phyloP scores from a whole-genome alignment of 2,888 invertebrate genomes.

The Stegana nigrithorax region DNA sequence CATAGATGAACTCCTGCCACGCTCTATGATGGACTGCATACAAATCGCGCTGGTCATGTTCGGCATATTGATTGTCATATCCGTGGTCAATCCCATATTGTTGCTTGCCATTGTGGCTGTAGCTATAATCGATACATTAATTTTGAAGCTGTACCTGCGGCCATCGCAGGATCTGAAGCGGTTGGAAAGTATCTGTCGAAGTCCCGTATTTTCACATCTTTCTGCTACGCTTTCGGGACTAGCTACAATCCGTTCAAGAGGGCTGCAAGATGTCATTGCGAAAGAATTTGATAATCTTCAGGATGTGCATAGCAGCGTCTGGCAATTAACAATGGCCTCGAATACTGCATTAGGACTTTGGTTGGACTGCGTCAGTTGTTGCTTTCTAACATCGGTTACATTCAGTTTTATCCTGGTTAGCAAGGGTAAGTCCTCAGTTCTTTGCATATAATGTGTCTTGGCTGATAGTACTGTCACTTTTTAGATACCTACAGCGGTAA shows the following conservation, averaged over 20 bases:
- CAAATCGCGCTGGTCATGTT: slow-evolving; percentile 74
- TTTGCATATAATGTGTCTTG: too few relatives aligned
- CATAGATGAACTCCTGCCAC: slow-evolving; percentile 73
- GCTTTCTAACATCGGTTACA: slow-evolving; percentile 76
- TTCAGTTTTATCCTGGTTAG: slow-evolving; percentile 74
- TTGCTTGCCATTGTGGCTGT: slow-evolving; percentile 77
- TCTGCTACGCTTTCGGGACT: slow-evolving; percentile 88
- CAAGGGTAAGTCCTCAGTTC: slow-evolving; percentile 69
- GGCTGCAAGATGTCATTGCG: slow-evolving; percentile 78
- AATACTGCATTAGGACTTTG: slow-evolving; percentile 78
- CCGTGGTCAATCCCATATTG: slow-evolving; percentile 77
- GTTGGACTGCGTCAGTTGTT: slow-evolving; percentile 78
- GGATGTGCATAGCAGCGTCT: slow-evolving; percentile 69
- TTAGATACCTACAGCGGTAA: slow-evolving; percentile 74
- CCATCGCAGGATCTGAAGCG: slow-evolving; percentile 82
- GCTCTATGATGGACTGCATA: slow-evolving; percentile 70
- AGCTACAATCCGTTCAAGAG: slow-evolving; percentile 85
- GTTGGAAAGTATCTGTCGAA: slow-evolving; percentile 79
- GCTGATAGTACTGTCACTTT: too few relatives aligned
- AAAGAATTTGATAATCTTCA: slow-evolving; percentile 82
- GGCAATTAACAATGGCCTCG: slow-evolving; percentile 65
- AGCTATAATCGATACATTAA: slow-evolving; percentile 73
- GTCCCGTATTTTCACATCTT: slow-evolving; percentile 92
- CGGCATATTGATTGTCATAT: slow-evolving; percentile 81
- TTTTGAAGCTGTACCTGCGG: slow-evolving; percentile 77